A percentile compares a stretch with the other conserved stretches of the same genome.
Evolutionary conservation across 1,140 invertebrate genomes (phyloP).

Genomic region (Drosophila equinoxialis): DNA sequence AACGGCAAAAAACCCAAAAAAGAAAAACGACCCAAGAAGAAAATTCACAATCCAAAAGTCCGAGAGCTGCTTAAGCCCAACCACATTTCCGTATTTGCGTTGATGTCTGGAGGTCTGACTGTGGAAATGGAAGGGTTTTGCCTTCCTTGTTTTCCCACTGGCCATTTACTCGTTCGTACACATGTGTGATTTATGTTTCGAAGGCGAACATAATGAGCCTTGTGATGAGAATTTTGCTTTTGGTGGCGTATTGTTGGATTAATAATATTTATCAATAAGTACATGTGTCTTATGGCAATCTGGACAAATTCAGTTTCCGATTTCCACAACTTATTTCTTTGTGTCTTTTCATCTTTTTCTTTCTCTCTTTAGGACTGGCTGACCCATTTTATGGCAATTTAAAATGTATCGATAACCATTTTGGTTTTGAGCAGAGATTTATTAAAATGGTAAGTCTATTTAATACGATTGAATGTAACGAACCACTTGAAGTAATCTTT

Average conservation of each 20-base stretch:
- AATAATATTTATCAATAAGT: conserved; percentile 9
- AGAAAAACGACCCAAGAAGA: conserved; percentile 40
- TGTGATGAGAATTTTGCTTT: conserved; percentile 6
- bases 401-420: neutral
- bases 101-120: conserved; percentile 30
- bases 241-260: conserved; percentile 2
- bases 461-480: neutral
- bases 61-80: conserved; percentile 22
- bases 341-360: too few species aligned
- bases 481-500: too few species aligned
- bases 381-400: neutral
- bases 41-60: conserved; percentile 11
- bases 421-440: neutral
- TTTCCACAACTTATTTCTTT: neutral
- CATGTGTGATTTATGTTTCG: conserved; percentile 52
- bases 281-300: neutral
- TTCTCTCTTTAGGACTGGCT: neutral
- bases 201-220: conserved; percentile 18
- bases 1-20: conserved; percentile 2
- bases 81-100: conserved; percentile 52
- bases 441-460: neutral
- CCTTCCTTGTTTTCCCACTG: conserved; percentile 7
- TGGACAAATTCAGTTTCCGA: neutral
- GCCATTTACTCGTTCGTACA: conserved; percentile 43
- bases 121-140: neutral